Percentiles rank a stretch among this genome's conserved stretches.
Conservation (phyloP, 2,797 vertebrate genomes). For the Gallinago solitaria region DNA sequence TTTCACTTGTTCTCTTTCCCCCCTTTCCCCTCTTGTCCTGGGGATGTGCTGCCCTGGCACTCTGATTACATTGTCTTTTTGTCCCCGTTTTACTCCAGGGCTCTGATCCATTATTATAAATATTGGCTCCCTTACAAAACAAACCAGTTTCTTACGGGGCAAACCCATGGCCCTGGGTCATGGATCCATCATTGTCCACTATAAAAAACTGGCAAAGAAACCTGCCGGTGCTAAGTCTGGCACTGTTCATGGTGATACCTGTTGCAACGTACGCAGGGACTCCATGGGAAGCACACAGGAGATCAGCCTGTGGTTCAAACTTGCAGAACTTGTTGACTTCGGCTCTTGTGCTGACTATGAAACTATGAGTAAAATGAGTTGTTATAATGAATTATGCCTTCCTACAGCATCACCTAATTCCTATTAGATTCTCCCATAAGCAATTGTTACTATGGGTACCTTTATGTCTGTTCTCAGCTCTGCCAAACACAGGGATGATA, state of each 20-base stretch:
- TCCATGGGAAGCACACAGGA: neutral
- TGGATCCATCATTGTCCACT: neutral
- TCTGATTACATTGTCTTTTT: neutral
- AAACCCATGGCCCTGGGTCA: neutral
- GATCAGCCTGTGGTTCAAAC: neutral
- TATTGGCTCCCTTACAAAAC: neutral
- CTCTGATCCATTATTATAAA: neutral
- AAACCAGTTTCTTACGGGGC: neutral
- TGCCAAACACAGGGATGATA: neutral
- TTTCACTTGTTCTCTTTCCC: neutral
- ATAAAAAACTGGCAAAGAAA: neutral
- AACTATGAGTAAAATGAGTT: neutral
- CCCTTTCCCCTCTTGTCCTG: neutral
- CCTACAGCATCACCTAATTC: neutral
- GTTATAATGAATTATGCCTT: neutral
- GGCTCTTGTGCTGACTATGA: neutral
- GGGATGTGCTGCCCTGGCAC: neutral
- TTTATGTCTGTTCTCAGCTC: neutral
- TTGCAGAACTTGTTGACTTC: neutral
- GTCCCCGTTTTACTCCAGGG: neutral
- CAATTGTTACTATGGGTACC: neutral
- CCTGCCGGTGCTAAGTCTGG: neutral
- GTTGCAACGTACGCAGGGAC: neutral
- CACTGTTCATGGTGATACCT: neutral
- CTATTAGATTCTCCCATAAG: neutral